Conservation (phyloP, 2,113 vertebrate species). For the Channa maculata region DNA sequence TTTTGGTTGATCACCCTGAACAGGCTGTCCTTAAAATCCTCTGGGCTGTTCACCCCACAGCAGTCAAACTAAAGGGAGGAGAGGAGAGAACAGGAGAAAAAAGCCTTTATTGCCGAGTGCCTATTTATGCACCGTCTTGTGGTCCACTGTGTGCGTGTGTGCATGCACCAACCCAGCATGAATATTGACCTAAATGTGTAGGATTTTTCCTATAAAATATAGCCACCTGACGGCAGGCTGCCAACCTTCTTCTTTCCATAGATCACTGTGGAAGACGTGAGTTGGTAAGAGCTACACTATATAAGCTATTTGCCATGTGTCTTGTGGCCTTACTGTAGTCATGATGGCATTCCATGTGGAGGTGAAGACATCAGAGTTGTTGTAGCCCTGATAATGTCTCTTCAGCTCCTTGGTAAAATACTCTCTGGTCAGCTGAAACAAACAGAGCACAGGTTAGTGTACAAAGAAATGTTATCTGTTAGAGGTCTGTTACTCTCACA, state of each 20-base stretch:
- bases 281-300: slow-evolving; percentile 22
- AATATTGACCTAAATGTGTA: slow-evolving; percentile 71
- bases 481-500: too few relatives aligned
- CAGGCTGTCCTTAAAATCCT: slow-evolving; percentile 89
- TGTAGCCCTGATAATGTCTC: slow-evolving; percentile 91
- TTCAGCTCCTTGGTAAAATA: slow-evolving; percentile 95
- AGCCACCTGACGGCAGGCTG: slow-evolving; percentile 19
- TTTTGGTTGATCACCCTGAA: slow-evolving; percentile 79
- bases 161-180: slow-evolving; percentile 50
- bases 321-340: slow-evolving; percentile 89
- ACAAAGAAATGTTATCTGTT: neutral
- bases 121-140: slow-evolving; percentile 57
- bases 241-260: slow-evolving; percentile 29
- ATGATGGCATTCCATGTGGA: slow-evolving; percentile 96
- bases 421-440: slow-evolving; percentile 89
- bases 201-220: slow-evolving; percentile 60
- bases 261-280: slow-evolving; percentile 16
- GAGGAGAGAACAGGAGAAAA: slow-evolving; percentile 32
- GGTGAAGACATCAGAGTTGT: slow-evolving; percentile 90
- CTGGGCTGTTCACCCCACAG: slow-evolving; percentile 94
- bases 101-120: slow-evolving; percentile 46
- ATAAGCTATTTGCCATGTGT: slow-evolving; percentile 44
- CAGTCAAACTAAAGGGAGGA: slow-evolving; percentile 89
- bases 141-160: slow-evolving; percentile 40
- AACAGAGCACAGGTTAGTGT: slow-evolving; percentile 14